Conservation (phyloP, 2,888 invertebrate genomes). For the Drosophila infuscata region DNA sequence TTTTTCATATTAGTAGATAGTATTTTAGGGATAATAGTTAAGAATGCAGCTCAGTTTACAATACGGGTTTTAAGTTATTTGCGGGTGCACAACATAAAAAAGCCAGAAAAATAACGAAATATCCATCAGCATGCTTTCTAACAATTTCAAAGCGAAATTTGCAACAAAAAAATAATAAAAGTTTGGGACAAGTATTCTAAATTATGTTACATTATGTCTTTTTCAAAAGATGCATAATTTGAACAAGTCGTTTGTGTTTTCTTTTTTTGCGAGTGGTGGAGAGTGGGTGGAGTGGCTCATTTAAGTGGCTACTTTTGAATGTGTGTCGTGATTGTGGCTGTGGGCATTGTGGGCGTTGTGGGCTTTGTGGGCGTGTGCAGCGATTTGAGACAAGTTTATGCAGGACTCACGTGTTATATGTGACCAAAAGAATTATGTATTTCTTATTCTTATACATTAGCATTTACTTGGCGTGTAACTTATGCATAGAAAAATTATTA, state of each 20-base stretch:
- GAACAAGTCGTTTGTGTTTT: slow-evolving; percentile 25
- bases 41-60: slow-evolving; percentile 52
- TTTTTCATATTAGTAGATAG: slow-evolving; percentile 26
- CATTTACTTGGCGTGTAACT: slow-evolving; percentile 58
- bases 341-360: slow-evolving; percentile 43
- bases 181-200: neutral
- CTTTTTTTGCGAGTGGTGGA: slow-evolving; percentile 5
- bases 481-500: slow-evolving; percentile 63
- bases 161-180: slow-evolving; percentile 26
- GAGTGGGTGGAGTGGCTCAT: slow-evolving; percentile 24
- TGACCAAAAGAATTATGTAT: slow-evolving; percentile 69
- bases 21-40: slow-evolving; percentile 27
- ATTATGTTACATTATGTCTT: neutral
- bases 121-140: slow-evolving; percentile 36
- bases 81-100: slow-evolving; percentile 66
- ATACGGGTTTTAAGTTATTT: slow-evolving; percentile 16
- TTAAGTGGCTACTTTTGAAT: slow-evolving; percentile 59
- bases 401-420: slow-evolving; percentile 76
- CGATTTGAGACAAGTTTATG: slow-evolving; percentile 77
- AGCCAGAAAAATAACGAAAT: slow-evolving; percentile 65
- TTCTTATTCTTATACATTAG: slow-evolving; percentile 48
- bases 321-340: slow-evolving; percentile 68
- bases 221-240: slow-evolving; percentile 30
- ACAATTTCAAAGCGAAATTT: slow-evolving; percentile 21
- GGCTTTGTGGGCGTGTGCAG: slow-evolving; percentile 61